A percentile compares a stretch with the other conserved stretches of the same genome.
Conservation (phyloP, 2,888 invertebrate genomes). For the Pristionchus entomophagus region DNA sequence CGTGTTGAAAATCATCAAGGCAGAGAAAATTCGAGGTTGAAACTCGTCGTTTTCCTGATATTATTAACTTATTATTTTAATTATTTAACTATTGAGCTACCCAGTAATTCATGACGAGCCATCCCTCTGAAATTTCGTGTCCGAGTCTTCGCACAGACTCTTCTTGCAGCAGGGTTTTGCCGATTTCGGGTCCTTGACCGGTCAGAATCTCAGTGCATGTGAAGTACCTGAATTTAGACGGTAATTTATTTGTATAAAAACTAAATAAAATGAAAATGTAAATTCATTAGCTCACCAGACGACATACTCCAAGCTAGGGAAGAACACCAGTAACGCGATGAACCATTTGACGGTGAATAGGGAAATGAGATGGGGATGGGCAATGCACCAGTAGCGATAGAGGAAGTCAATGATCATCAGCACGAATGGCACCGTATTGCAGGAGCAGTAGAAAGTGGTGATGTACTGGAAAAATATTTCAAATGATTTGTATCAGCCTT, state of each 20-base stretch:
- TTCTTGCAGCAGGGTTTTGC: not conserved
- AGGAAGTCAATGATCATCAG: slow-evolving; percentile 9
- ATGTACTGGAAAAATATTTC: slow-evolving; percentile 3
- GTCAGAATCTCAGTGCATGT: not conserved
- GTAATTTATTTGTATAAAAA: not conserved
- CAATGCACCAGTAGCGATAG: not conserved
- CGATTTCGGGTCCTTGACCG: not conserved
- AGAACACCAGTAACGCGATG: not conserved
- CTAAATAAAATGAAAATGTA: too few relatives aligned
- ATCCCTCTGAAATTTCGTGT: not conserved
- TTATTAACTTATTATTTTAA: not conserved
- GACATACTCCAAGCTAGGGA: not conserved
- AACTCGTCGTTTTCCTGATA: not conserved
- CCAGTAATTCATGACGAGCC: slow-evolving; percentile 14
- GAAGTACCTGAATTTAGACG: not conserved
- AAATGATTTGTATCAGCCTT: too few relatives aligned
- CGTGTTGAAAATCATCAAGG: not conserved
- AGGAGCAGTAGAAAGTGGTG: not conserved
- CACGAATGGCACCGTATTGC: not conserved
- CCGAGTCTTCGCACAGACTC: not conserved
- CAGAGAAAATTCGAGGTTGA: not conserved
- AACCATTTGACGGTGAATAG: not conserved
- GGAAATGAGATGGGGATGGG: not conserved
- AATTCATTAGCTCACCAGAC: not conserved
- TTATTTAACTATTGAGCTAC: not conserved